A percentile compares a stretch with the other conserved stretches of the same genome.
Evolutionary conservation across 2,113 vertebrate genomes (phyloP).

Genomic region (Elephantulus edwardii): DNA sequence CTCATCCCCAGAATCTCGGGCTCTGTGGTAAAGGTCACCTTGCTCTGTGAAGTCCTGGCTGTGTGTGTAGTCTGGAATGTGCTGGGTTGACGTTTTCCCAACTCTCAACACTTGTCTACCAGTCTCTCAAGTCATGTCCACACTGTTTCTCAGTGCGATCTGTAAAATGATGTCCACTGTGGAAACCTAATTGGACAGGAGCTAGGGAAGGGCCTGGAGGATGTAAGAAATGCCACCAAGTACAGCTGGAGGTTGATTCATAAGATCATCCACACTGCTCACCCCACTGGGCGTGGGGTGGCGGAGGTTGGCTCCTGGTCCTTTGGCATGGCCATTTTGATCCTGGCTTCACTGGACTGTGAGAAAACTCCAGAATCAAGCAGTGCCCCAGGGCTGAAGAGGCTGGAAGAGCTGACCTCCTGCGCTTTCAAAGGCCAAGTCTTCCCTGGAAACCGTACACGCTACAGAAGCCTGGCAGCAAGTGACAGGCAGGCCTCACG

Average conservation of each 20-base stretch:
- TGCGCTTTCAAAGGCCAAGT: not conserved
- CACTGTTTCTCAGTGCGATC: rapidly evolving
- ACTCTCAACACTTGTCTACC: not conserved
- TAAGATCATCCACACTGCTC: not conserved
- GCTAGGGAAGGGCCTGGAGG: not conserved
- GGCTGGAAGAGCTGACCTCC: not conserved
- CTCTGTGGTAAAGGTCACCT: rapidly evolving
- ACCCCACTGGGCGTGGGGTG: rapidly evolving
- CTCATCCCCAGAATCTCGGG: rapidly evolving
- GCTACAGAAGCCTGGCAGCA: rapidly evolving
- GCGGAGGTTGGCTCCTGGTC: not conserved
- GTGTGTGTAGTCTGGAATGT: rapidly evolving
- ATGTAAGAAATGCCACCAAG: not conserved
- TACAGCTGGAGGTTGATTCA: not conserved
- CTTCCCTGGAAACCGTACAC: rapidly evolving
- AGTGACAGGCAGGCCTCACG: not conserved
- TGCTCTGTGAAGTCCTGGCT: not conserved
- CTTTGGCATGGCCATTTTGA: not conserved
- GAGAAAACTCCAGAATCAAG: not conserved
- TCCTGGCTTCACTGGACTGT: not conserved
- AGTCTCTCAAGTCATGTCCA: not conserved
- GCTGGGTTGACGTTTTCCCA: too few relatives aligned
- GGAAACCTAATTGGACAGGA: not conserved
- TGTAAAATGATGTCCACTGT: not conserved
- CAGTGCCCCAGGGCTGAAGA: not conserved